phyloP scores from a whole-genome alignment of 2,113 vertebrate genomes.

The Pedionomus torquatus region DNA sequence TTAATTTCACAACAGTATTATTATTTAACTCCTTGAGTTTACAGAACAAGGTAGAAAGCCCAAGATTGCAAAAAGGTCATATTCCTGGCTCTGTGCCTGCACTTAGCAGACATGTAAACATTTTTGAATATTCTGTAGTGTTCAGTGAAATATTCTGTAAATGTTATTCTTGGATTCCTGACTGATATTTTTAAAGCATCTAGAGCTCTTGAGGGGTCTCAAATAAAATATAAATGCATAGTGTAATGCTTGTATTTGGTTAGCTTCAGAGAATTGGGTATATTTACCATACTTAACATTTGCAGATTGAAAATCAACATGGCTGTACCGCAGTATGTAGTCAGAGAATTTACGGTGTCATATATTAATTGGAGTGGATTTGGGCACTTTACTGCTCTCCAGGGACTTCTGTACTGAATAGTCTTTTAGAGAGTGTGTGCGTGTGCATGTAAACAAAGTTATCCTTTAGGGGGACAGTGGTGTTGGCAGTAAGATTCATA shows the following conservation, averaged over 20 bases:
- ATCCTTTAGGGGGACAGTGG: background rate
- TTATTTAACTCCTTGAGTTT: constrained; percentile 15
- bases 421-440: background rate
- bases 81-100: constrained; percentile 25
- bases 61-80: constrained; percentile 8
- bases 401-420: constrained; percentile 40
- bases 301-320: constrained; percentile 67
- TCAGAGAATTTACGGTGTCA: constrained; percentile 40
- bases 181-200: constrained; percentile 24
- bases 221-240: constrained; percentile 57
- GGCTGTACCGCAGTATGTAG: constrained; percentile 34
- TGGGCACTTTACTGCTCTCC: constrained; percentile 51
- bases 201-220: constrained; percentile 56
- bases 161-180: constrained; percentile 60
- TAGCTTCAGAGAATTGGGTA: constrained; percentile 55
- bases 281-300: constrained; percentile 64
- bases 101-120: constrained; percentile 25
- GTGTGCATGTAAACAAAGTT: constrained; percentile 2
- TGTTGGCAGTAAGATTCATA: background rate
- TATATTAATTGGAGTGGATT: constrained; percentile 59
- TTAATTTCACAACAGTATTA: background rate
- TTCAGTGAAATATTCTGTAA: constrained; percentile 59
- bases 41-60: constrained; percentile 8
- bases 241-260: constrained; percentile 47
- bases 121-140: constrained; percentile 29